phyloP scores from a whole-genome alignment of 2,888 invertebrate species.

The Saturnia pavonia region DNA sequence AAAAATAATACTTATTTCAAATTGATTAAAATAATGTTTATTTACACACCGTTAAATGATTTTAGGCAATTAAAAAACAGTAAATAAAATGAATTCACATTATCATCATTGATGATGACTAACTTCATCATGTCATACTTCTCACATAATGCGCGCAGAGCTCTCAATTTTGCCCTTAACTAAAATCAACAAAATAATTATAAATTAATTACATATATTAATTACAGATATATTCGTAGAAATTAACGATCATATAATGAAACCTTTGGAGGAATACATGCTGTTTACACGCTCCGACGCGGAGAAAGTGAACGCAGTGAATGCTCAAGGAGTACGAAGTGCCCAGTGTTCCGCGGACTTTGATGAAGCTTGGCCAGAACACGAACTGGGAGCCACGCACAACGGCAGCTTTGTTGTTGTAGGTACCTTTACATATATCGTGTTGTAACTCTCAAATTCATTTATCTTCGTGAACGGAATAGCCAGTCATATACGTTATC shows the following conservation, averaged over 20 bases:
- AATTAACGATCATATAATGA: slow-evolving; percentile 91
- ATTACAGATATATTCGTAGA: slow-evolving; percentile 91
- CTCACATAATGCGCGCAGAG: no score
- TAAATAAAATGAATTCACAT: no score
- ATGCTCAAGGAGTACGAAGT: slow-evolving; percentile 91
- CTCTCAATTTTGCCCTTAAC: no score
- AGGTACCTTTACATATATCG: neutral
- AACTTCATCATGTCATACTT: no score
- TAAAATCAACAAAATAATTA: no score
- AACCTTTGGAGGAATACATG: slow-evolving; percentile 95
- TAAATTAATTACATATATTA: no score
- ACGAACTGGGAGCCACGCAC: slow-evolving; percentile 64
- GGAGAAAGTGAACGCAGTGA: slow-evolving; percentile 93
- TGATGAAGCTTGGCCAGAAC: slow-evolving; percentile 78
- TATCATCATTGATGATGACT: no score
- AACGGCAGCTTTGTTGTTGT: slow-evolving; percentile 58
- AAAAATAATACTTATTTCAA: no score
- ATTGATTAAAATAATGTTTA: no score
- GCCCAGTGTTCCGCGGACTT: slow-evolving; percentile 93
- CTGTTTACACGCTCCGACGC: slow-evolving; percentile 92
- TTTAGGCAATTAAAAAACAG: no score
- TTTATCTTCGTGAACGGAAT: neutral
- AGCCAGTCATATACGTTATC: no score
- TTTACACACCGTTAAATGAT: no score
- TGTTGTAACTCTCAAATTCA: neutral